A percentile compares a stretch with the other conserved stretches of the same genome.
These are phyloP conservation scores for Epizoanthus stellaris DNA, from an alignment of 92 coral and sea anemone species.

Conservation along the genomic window DNA sequence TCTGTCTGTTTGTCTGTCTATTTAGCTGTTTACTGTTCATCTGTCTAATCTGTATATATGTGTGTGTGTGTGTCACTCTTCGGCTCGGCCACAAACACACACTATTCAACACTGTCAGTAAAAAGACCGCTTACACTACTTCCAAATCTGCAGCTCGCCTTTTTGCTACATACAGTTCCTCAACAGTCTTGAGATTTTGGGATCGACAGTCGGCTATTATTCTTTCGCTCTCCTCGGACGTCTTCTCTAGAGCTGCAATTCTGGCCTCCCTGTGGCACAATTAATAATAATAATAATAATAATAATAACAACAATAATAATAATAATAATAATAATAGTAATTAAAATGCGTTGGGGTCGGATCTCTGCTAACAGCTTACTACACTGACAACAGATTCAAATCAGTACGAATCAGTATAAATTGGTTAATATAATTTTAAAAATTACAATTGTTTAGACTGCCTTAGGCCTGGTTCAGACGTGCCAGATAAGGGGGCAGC, in stretches of 20 bases:
- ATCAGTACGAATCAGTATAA: no score
- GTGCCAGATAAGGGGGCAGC: no score
- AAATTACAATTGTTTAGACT: no score
- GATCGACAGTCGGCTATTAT: conserved; percentile 59
- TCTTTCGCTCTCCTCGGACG: conserved; percentile 61
- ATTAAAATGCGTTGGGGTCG: no score
- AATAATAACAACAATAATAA: not conserved
- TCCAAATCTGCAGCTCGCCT: conserved; percentile 66
- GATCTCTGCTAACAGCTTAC: no score
- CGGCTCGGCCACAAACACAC: not conserved
- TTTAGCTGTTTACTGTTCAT: not conserved
- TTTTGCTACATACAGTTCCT: conserved; percentile 65
- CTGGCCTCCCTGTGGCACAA: conserved; percentile 55
- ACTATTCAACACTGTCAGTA: not conserved
- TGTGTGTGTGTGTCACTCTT: not conserved
- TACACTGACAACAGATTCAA: no score
- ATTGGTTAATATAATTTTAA: no score
- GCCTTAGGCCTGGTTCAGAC: no score
- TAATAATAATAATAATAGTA: not conserved
- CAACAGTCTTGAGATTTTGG: conserved; percentile 57
- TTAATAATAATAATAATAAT: not conserved
- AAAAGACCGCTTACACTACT: conserved; percentile 44
- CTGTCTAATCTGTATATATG: not conserved
- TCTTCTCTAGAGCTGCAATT: conserved; percentile 63
- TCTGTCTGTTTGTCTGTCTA: no score